These are phyloP conservation scores for Temnothorax ravouxi DNA, from an alignment of 2,888 invertebrate species.

Conservation along the genomic window DNA sequence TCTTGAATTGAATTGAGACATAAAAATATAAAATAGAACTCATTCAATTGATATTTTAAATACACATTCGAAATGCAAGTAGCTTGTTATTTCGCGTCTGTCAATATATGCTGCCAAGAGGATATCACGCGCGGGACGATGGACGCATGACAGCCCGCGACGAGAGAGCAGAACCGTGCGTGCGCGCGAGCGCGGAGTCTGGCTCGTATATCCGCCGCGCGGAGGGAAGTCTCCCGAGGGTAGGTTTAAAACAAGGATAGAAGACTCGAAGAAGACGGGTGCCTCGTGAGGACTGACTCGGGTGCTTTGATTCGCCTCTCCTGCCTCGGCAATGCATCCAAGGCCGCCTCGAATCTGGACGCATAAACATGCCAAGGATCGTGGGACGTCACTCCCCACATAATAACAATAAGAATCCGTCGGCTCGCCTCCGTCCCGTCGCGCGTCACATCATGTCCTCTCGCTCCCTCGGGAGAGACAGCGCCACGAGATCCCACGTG, in stretches of 20 bases:
- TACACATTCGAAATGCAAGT: neutral
- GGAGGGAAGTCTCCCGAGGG: slow-evolving; percentile 55
- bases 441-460: slow-evolving; percentile 66
- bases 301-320: slow-evolving; percentile 76
- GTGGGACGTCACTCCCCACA: slow-evolving; percentile 84
- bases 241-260: slow-evolving; percentile 58
- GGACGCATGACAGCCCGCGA: slow-evolving; percentile 19
- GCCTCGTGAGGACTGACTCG: slow-evolving; percentile 70
- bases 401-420: slow-evolving; percentile 86
- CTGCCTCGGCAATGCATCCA: slow-evolving; percentile 79
- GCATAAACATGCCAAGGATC: slow-evolving; percentile 85
- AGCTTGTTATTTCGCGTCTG: neutral
- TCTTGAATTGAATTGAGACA: neutral
- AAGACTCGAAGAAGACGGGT: slow-evolving; percentile 56
- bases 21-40: neutral
- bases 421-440: slow-evolving; percentile 72
- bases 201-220: neutral
- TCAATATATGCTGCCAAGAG: neutral
- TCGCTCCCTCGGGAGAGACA: slow-evolving; percentile 80
- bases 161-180: neutral
- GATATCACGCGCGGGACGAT: neutral
- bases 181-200: too few species aligned
- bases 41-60: neutral
- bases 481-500: slow-evolving; percentile 85
- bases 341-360: slow-evolving; percentile 85